phyloP scores from a whole-genome alignment of 2,888 invertebrate genomes.

The Agrochola lota region DNA sequence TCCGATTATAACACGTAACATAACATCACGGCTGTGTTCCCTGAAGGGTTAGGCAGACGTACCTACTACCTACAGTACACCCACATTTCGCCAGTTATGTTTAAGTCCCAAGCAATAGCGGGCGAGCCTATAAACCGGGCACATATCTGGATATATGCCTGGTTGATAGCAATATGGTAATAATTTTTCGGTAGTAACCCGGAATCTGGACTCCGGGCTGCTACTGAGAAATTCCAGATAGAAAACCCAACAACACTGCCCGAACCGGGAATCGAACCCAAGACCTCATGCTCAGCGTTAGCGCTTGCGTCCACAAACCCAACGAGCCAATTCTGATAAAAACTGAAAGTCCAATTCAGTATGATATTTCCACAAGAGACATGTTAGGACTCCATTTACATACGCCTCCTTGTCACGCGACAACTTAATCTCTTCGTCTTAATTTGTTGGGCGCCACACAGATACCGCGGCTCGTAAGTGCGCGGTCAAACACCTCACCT shows the following conservation, averaged over 20 bases:
- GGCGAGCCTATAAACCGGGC: background rate
- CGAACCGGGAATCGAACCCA: background rate
- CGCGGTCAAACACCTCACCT: constrained; percentile 86
- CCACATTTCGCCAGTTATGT: background rate
- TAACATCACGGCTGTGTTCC: background rate
- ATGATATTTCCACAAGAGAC: background rate
- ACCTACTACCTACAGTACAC: background rate
- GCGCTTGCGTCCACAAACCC: background rate
- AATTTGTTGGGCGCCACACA: constrained; percentile 82
- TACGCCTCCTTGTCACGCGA: constrained; percentile 4
- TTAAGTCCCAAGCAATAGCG: background rate
- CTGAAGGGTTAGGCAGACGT: background rate
- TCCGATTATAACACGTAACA: background rate
- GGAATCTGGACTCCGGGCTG: too few relatives aligned
- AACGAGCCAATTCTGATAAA: background rate
- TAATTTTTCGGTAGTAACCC: too few relatives aligned
- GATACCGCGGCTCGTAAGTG: constrained; percentile 77
- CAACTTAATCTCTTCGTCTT: constrained; percentile 78
- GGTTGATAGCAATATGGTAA: too few relatives aligned
- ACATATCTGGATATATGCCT: background rate
- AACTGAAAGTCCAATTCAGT: too few relatives aligned
- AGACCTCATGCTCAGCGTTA: background rate
- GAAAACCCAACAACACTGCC: background rate
- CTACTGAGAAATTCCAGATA: background rate
- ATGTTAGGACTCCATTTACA: constrained; percentile 20